These are phyloP conservation scores for Drosophila buzzatii DNA, from an alignment of 2,888 invertebrate genomes.

Conservation along the genomic window DNA sequence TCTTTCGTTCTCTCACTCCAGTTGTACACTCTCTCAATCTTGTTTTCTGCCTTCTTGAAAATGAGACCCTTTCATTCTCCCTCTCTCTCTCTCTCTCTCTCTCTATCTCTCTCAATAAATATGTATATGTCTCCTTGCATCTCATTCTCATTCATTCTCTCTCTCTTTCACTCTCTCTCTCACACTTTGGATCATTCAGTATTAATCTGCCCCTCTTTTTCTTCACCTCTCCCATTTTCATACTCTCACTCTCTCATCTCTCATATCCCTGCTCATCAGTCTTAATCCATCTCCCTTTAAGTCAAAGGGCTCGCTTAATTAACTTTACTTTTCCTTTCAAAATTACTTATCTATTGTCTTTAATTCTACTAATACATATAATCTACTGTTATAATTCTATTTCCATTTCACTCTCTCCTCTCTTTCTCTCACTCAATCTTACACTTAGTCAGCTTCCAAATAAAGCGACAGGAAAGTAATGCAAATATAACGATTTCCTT, in stretches of 20 bases:
- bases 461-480: neutral
- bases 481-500: constrained; percentile 3
- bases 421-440: neutral
- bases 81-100: neutral
- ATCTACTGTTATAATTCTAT: neutral
- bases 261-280: too few relatives aligned
- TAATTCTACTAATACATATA: neutral
- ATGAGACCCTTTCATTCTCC: too few relatives aligned
- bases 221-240: neutral
- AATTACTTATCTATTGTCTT: too few relatives aligned
- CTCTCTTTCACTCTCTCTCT: neutral
- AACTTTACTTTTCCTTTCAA: neutral
- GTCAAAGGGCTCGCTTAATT: neutral
- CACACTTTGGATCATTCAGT: too few relatives aligned
- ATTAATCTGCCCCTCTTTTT: neutral
- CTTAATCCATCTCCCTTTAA: neutral
- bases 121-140: neutral
- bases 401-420: neutral
- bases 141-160: neutral
- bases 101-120: neutral
- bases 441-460: neutral
- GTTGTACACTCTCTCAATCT: neutral
- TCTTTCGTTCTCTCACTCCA: neutral
- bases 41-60: neutral
- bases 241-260: neutral